Evolutionary conservation across 2,888 invertebrate species (phyloP), one percentile per base, ranked within the genome.

Genomic region (Acanthopleura granulata): DNA sequence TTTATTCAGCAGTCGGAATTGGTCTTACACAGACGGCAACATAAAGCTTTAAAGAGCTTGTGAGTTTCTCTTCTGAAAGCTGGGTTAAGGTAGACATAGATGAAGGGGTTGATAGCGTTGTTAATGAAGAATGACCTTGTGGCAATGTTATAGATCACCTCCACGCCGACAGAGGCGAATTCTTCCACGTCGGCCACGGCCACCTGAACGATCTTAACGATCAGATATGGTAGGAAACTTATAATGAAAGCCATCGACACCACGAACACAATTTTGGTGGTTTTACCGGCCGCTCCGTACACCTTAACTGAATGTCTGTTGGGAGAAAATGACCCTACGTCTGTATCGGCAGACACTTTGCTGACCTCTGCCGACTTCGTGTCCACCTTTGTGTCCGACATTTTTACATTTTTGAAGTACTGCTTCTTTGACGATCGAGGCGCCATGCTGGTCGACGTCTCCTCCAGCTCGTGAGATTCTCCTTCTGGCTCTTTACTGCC

Each of bases 231-330:
- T 49, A 87, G 81, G 75, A 85, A 87, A 74, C 87, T 86, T 40
- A 87, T 74, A 51, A 87, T 82, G 76, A 86, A 87, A 27, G 85
- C 86, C 15, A 86, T 79, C 0, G 87, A 87, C 4, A 87, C 87
- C 3, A 84, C 85, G 72, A 87, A 86, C 11, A 87, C 76, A 25
- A 87, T 86, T 0, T 85, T 84, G 1, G 87, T 86, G 0, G 86
- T 86, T 40, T 85, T 80, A 0, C 85, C 86, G 4, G 50, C 50
- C 49, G 40, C 18, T 22, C 66, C 66, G 25, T 66, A 66, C 1
- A 27, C 25, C 14, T 66, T 66, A 16, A 66, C 66, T 22, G 66
- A 66, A 27, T 27, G 66, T 27, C 66, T 66, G 22, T 18, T 18
- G 29, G 1, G 15, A 6, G 30, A 30, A 40, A 40, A 40, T 40